Base-by-base conservation (phyloP, 2,113 vertebrate species). In the Alces alces region DNA sequence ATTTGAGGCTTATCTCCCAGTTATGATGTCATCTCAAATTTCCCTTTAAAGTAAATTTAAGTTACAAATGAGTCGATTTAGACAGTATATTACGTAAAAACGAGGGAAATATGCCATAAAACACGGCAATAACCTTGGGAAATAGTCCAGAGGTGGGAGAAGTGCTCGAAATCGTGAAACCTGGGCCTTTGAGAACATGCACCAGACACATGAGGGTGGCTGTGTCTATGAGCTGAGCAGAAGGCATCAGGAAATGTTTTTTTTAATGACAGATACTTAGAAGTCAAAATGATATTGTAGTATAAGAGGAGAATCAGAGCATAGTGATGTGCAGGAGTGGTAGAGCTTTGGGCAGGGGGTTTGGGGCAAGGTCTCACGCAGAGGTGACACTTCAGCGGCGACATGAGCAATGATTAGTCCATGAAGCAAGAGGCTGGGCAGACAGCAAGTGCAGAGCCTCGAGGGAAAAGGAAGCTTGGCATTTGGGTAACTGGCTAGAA, bases 11-110 rank as follows among this genome's bases (percentile, higher is more conserved):
- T 39, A 45, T 30, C 50, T 84, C 39, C 39, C 47, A 58, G 28
- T 89, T 87, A 54, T 25, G 25, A 93, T 84, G 25, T 57, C 52
- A 55, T 90, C n/a, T 95, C 88, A 84, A 76, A 8, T 39, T 61
- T 87, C n/a, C 33, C 80, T 55, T 94, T 39, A 50, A 85, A 97
- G 57, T 28, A 73, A 39, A 73, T 21, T 43, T 66, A 84, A 70
- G 25, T 89, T 92, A 88, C 70, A 79, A 84, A 47, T 21, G 50
- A 55, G 11, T 83, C 3, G 2, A 60, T 36, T 92, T 33, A 13
- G 36, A 94, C 92, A 61, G 60, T 11, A 54, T 21, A 39, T 73
- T 30, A 80, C 30, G n/a, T 57, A 54, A 64, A 86, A 92, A 21
- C 2, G 0, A 55, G 64, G 66, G 57, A 70, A 80, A 47, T 33